Percentiles rank a stretch among this genome's conserved stretches.
phyloP scores from a whole-genome alignment of 2,113 vertebrate species.

The Cephalophus harveyi region DNA sequence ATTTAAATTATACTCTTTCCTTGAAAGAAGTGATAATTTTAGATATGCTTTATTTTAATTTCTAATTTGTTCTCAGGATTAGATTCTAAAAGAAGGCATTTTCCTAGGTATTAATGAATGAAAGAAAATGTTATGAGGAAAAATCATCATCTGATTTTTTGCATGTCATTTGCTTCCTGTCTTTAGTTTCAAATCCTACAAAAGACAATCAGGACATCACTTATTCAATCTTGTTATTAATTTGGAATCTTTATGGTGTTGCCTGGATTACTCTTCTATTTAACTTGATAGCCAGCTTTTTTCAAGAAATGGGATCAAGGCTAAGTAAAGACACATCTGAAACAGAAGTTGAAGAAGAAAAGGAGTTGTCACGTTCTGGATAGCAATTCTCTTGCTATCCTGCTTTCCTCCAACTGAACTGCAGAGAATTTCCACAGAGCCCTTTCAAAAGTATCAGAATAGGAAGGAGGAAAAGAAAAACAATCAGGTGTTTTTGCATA shows the following conservation, averaged over 20 bases:
- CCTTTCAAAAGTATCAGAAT: neutral
- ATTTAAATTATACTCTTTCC: slow-evolving; percentile 25
- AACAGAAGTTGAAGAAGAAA: neutral
- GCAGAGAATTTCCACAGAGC: neutral
- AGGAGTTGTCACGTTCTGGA: neutral
- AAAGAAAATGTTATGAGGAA: neutral
- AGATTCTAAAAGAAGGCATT: neutral
- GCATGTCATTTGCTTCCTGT: neutral
- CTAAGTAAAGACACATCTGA: neutral
- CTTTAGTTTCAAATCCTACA: neutral
- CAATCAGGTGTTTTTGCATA: neutral
- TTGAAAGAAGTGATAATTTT: slow-evolving; percentile 14
- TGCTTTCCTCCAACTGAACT: neutral
- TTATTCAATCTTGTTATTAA: neutral
- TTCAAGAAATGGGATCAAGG: neutral
- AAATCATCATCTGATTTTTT: slow-evolving; percentile 12
- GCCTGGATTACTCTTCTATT: neutral
- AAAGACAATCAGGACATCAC: neutral
- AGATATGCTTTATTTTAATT: slow-evolving; percentile 18
- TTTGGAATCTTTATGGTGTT: neutral
- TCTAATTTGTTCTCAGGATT: neutral
- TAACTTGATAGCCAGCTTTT: neutral
- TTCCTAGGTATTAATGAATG: neutral
- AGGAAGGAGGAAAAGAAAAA: neutral
- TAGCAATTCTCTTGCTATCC: neutral